Evolutionary conservation across 2,888 invertebrate genomes (phyloP), one percentile per base, ranked within the genome.

Genomic region (Salticus scenicus): DNA sequence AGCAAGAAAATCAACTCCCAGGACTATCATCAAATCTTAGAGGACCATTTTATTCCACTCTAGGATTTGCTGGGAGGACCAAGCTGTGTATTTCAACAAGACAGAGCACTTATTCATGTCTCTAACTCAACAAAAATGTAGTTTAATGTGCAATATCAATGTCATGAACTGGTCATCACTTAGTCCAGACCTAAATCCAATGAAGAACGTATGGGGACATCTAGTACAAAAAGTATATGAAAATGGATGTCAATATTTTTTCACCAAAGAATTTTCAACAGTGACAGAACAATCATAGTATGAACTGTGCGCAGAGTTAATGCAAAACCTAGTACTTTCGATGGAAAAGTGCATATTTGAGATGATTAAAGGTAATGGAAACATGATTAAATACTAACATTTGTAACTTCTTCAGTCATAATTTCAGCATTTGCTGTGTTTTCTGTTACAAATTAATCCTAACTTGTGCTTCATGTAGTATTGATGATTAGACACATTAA

Each of bases 311-410:
- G 8, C 17, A 51, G n/a, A 51, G 51, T 5, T 51, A 51, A 51
- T n/a, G 51, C 51, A 51, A n/a, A 51, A 51, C 51, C 17, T 14
- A 51, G 51, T 14, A 51, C 20, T 51, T 51, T 5, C 17, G 51
- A 51, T 51, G 51, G 51, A 51, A 51, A 51, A 51, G 4, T 17
- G 20, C 17, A 17, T 14, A 51, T 51, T 51, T 51, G n/a, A 51
- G 17, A 17, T 51, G 51, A 51, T 51, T 51, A 51, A 51, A 51
- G 17, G 51, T 51, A 20, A n/a, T 8, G 20, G 51, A 51, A 51
- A 51, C 51, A 51, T 14, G 51, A 51, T 51, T 51, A 51, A 51
- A n/a, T 51, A 51, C 51, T 51, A 51, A 51, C 20, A 51, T 14
- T 20, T 51, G 37, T 37, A 37, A 37, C 37, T 37, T n/a, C n/a